Conservation (phyloP, 2,797 vertebrate genomes). For the Paramormyrops hopkinsi region DNA sequence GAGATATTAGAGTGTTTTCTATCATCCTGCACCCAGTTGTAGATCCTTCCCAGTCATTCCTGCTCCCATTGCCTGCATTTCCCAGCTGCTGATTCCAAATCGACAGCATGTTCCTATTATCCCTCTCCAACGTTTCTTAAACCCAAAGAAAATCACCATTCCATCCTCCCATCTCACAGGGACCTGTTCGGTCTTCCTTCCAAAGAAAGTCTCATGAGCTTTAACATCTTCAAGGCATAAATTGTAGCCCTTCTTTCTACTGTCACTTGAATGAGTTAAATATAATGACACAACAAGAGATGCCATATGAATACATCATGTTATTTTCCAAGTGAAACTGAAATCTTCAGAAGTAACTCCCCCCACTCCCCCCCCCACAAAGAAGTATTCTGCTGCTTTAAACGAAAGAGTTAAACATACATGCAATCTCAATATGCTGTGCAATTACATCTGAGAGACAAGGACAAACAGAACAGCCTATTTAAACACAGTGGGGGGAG, state of each 20-base stretch:
- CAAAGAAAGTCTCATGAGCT: background rate
- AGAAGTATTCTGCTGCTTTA: background rate
- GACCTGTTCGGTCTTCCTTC: background rate
- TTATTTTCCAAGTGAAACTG: background rate
- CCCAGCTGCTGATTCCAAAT: background rate
- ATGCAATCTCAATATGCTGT: conserved; percentile 62
- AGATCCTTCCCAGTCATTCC: background rate
- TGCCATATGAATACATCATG: background rate
- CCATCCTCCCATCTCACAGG: background rate
- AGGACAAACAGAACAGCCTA: conserved; percentile 52
- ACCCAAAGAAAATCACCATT: background rate
- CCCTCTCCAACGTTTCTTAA: background rate
- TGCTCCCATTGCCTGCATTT: background rate
- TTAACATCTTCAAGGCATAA: background rate
- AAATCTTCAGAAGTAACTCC: background rate
- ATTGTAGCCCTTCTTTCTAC: background rate
- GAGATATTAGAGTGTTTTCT: background rate
- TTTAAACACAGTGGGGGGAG: conserved; percentile 32
- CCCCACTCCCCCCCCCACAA: no score
- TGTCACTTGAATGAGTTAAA: background rate
- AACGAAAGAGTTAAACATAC: background rate
- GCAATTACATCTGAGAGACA: conserved; percentile 54
- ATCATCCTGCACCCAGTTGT: background rate
- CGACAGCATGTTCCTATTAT: background rate
- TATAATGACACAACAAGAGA: background rate